Percentiles rank a stretch among this genome's conserved stretches.
These are phyloP conservation scores for Xyliphius kryptos DNA, from an alignment of 2,113 vertebrate genomes.

Conservation along the genomic window DNA sequence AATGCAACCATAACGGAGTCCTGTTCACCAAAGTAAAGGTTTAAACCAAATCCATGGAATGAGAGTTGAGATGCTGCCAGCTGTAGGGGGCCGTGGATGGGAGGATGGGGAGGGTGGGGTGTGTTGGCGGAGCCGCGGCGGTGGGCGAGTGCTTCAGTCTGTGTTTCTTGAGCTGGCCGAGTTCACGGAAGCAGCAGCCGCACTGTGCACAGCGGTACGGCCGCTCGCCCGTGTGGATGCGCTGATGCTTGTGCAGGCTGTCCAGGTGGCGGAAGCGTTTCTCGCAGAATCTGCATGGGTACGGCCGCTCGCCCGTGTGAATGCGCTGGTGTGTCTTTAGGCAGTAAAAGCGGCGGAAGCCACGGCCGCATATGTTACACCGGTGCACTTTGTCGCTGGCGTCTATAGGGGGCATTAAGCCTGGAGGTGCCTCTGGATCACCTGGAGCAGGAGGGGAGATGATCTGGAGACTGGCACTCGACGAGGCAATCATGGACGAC, in stretches of 20 bases:
- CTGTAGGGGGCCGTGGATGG: conserved; percentile 30
- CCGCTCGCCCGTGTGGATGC: conserved; percentile 52
- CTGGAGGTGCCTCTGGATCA: conserved; percentile 10
- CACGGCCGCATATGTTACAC: conserved; percentile 50
- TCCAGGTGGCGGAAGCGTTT: conserved; percentile 53
- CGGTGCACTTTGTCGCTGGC: conserved; percentile 45
- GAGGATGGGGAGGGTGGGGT: conserved; percentile 30
- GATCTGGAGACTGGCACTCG: background rate
- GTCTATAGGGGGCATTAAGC: conserved; percentile 21
- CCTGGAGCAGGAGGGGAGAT: conserved; percentile 21
- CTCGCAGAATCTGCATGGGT: conserved; percentile 52
- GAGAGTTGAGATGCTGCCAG: conserved; percentile 45
- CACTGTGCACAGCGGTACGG: conserved; percentile 51
- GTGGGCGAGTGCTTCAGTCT: conserved; percentile 47
- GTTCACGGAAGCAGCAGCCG: conserved; percentile 50
- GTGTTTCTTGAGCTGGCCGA: conserved; percentile 53
- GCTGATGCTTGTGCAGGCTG: conserved; percentile 54
- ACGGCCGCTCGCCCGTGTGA: conserved; percentile 51
- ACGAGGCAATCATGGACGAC: background rate
- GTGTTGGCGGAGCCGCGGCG: conserved; percentile 18
- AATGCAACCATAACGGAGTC: too few relatives aligned
- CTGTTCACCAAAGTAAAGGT: background rate
- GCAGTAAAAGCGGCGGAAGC: conserved; percentile 53
- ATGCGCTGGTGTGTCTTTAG: conserved; percentile 55
- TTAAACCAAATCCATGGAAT: conserved; percentile 18